phyloP scores from a whole-genome alignment of 92 coral and sea anemone species.

The Siderastrea radians region DNA sequence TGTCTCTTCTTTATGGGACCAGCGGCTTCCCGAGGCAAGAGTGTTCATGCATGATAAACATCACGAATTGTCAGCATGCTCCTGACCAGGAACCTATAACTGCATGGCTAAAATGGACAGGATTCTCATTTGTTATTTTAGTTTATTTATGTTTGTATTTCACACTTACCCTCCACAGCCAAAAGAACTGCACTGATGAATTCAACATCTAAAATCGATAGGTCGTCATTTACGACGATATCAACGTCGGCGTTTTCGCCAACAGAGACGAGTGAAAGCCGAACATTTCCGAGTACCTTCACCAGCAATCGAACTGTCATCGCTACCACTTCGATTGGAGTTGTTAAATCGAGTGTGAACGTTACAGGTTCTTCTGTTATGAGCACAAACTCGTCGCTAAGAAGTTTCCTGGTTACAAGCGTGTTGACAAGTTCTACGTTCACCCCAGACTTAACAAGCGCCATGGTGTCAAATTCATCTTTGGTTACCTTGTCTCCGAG shows the following conservation, averaged over 20 bases:
- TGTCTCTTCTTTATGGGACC: background rate
- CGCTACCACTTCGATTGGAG: constrained; percentile 5
- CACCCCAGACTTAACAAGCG: background rate
- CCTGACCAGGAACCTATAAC: background rate
- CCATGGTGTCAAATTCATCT: background rate
- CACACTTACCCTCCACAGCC: constrained; percentile 69
- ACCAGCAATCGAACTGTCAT: constrained; percentile 21
- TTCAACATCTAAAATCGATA: constrained; percentile 24
- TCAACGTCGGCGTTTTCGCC: constrained; percentile 23
- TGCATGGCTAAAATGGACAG: background rate
- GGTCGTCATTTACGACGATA: background rate
- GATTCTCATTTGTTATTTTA: background rate
- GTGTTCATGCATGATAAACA: constrained; percentile 14
- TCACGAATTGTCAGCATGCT: constrained; percentile 22
- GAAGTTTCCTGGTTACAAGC: background rate
- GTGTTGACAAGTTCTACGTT: background rate
- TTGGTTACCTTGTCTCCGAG: background rate
- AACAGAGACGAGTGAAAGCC: constrained; percentile 24
- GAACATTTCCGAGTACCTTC: constrained; percentile 5
- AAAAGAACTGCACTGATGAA: constrained; percentile 39
- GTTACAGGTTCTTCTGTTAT: background rate
- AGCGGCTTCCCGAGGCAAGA: background rate
- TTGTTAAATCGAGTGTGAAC: constrained; percentile 21
- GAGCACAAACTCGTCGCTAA: background rate
- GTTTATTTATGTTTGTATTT: constrained; percentile 13